Evolutionary conservation across 2,888 invertebrate genomes (phyloP), one percentile per base, ranked within the genome.

Genomic region (Allacma fusca): DNA sequence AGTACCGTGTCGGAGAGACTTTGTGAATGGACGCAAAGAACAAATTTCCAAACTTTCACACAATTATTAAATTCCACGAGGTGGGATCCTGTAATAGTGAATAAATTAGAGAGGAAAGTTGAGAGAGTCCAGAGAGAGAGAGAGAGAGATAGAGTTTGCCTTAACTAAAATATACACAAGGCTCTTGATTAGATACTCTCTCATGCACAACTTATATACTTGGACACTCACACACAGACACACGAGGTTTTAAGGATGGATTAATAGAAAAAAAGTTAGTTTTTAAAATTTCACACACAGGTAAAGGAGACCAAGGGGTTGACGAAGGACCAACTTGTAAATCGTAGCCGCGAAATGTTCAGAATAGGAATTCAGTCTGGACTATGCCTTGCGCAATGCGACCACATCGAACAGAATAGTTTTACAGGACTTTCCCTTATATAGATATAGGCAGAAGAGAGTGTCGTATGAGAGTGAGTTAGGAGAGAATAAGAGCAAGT

Each of bases 321-420:
- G 68, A 68, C 23, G 34, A 67, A 67, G 69, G 69, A 69, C 43
- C 23, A 72, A 72, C 72, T 72, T 72, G 72, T 72, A 72, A 72
- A 72, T 65, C 64, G 40, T 75, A 81, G 80, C 81, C 81, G 81
- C 81, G 81, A 81, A 81, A 81, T 81, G 80, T 81, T 81, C 62
- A 79, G 79, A 81, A 80, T 80, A 78, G 78, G 78, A 78, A 81
- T 75, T 65, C 64, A 43, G 64, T 64, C 26, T 19, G 65, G 24
- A 24, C 24, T 23, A n/a, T 2, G 50, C 13, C 75, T 28, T 68
- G 67, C 67, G 67, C 75, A 57, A 19, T 24, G 44, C 1, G 12
- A 50, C 19, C n/a, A 68, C 21, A 28, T 70, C 40, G 50, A 44
- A 70, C 28, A 50, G 50, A 16, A 50, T 50, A 50, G 50, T 50